Evolutionary conservation across 2,113 vertebrate genomes (phyloP).

Genomic region (Cyanocitta stelleri): DNA sequence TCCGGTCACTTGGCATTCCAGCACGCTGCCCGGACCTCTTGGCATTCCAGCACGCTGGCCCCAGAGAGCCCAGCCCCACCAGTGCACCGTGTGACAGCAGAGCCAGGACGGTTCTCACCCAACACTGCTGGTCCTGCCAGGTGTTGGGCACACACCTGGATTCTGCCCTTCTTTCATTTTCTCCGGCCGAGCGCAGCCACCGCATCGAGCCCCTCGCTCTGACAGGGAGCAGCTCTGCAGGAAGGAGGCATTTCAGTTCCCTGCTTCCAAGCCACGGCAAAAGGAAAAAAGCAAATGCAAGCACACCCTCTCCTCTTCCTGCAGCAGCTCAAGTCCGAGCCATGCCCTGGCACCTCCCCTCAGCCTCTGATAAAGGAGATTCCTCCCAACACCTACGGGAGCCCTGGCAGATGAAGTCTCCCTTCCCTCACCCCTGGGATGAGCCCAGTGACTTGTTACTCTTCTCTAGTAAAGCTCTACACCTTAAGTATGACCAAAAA

Average conservation of each 20-base stretch:
- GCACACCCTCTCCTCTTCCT: neutral
- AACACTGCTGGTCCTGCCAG: neutral
- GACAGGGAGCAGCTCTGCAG: constrained; percentile 7
- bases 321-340: constrained; percentile 34
- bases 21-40: neutral
- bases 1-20: neutral
- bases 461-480: neutral
- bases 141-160: neutral
- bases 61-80: neutral
- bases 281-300: neutral
- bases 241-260: neutral
- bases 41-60: neutral
- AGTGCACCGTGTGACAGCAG: neutral
- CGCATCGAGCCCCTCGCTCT: neutral
- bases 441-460: constrained; percentile 11
- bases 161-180: constrained; percentile 25
- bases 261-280: neutral
- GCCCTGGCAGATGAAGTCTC: neutral
- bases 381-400: neutral
- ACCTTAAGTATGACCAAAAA: neutral
- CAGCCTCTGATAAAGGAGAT: constrained; percentile 15
- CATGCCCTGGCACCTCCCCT: constrained; percentile 15
- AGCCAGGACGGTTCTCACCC: neutral
- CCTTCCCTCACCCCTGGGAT: neutral
- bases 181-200: neutral